Evolutionary conservation across 2,797 vertebrate species (phyloP), one percentile per base, ranked within the genome.

Genomic region (Chelidonichthys spinosus): DNA sequence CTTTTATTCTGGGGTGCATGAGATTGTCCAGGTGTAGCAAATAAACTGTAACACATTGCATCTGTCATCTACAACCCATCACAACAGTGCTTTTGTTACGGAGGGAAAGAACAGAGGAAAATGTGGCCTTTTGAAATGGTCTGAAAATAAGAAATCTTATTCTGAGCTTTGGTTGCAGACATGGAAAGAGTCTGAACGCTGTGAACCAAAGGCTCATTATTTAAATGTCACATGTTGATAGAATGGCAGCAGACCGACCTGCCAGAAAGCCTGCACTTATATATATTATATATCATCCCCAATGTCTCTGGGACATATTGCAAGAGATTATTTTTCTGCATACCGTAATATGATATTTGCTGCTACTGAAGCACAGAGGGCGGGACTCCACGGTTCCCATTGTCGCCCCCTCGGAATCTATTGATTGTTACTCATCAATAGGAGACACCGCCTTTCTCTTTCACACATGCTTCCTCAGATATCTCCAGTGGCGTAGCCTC

Each of bases 371-470:
- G 69, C 11, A 7, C 37, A 32, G 37, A 54, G 49, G 18, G 11
- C 9, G 15, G 46, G 46, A 49, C 46, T 49, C 43, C 43, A 15
- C 6, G 6, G 17, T 46, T 15, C 15, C 17, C 44, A 14, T 74
- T 4, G 1, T 18, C 25, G 4, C 39, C 11, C 39, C 11, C 18
- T 49, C 7, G 44, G 47, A 59, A 36, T 73, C 8, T 44, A 46
- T 52, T 55, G 39, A 78, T 72, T 76, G 47, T 7, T 49, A 43
- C 33, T 69, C 71, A 61, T 80, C 36, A 64, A 1, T 72, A 53
- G 25, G 25, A 67, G 32, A n/a, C 42, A 47, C 25, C 3, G 18
- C 33, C 7, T 3, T 11, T 52, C 35, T 74, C 6, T 61, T 42
- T 43, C 11, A 11, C 67, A n/a, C 47, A 13, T 17, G 33, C 7